Evolutionary conservation across 2,113 vertebrate species (phyloP), one percentile per base, ranked within the genome.

Genomic region (Capra hircus): DNA sequence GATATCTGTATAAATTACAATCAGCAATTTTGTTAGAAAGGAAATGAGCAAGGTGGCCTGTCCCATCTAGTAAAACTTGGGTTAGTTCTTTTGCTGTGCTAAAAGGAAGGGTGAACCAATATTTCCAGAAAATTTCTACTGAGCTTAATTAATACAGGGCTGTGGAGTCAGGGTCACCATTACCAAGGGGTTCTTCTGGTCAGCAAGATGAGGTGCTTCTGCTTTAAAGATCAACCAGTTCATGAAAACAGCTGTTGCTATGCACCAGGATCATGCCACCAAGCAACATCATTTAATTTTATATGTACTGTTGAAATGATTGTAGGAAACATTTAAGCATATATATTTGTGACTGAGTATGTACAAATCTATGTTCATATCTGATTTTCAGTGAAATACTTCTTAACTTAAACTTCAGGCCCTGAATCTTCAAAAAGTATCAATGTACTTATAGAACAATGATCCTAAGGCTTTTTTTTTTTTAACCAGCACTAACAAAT

Each of bases 191-290:
- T 6, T 33, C 27, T 9, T 33, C n/a, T 9, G 33, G 30, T 52
- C 62, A n/a, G 17, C 9, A 14, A 71, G 62, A 55, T 9, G 15
- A 25, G 13, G 14, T 7, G 4, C 52, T 48, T 27, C 48, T n/a
- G 21, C 36, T 11, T 52, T 14, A 27, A 50, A 57, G 17, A 40
- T 55, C 43, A n/a, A 43, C 21, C n/a, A 13, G 50, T 15, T 55
- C 36, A 5, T 27, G 13, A n/a, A 36, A 15, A 50, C 7, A 27
- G 19, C 33, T 59, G 17, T 33, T 50, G 50, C 78, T 27, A 0
- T 14, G 33, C 12, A 33, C 3, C 13, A 9, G 0, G 9, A 25
- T 40, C 52, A 19, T 0, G 52, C 1, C 6, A 50, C 33, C 19
- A 12, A 2, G 12, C 1, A 60, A 60, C 27, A 9, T 16, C 43